Conservation (phyloP, 2,113 vertebrate species). For the Delphinus delphis region DNA sequence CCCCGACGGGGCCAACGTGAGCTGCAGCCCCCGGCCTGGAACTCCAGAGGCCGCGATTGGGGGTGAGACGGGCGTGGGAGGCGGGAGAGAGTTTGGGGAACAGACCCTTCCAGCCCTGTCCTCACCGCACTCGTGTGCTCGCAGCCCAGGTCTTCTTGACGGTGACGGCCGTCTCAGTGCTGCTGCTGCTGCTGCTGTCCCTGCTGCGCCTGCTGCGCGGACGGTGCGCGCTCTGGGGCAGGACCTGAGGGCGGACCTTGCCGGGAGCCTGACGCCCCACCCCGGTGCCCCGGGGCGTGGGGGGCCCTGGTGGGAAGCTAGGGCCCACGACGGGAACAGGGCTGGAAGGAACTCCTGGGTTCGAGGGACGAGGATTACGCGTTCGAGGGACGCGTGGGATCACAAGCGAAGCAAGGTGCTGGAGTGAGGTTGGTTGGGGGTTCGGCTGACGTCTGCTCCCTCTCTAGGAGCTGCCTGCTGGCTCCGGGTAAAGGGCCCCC, state of each 20-base stretch:
- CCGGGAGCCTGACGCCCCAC: background rate
- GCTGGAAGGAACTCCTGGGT: background rate
- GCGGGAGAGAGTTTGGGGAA: background rate
- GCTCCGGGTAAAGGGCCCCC: constrained; percentile 67
- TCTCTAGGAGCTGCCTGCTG: constrained; percentile 76
- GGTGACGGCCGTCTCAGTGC: constrained; percentile 63
- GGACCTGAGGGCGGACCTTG: constrained; percentile 35
- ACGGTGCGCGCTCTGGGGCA: constrained; percentile 71
- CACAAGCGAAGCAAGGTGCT: background rate
- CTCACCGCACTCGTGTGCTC: constrained; percentile 30
- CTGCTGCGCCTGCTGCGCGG: constrained; percentile 71
- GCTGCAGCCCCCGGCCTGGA: constrained; percentile 72
- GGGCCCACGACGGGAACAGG: background rate
- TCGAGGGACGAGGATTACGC: background rate
- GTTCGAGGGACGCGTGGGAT: background rate
- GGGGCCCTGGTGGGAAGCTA: background rate
- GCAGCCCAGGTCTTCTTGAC: constrained; percentile 76
- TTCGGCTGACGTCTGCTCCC: constrained; percentile 45
- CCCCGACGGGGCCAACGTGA: constrained; percentile 59
- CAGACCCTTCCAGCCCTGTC: background rate
- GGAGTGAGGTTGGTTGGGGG: background rate
- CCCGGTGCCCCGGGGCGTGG: background rate
- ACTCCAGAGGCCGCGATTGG: constrained; percentile 40
- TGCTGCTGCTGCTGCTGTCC: constrained; percentile 71
- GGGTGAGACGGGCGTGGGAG: constrained; percentile 60